Base-by-base conservation (phyloP, 2,888 invertebrate genomes). In the Frankliniella intonsa region DNA sequence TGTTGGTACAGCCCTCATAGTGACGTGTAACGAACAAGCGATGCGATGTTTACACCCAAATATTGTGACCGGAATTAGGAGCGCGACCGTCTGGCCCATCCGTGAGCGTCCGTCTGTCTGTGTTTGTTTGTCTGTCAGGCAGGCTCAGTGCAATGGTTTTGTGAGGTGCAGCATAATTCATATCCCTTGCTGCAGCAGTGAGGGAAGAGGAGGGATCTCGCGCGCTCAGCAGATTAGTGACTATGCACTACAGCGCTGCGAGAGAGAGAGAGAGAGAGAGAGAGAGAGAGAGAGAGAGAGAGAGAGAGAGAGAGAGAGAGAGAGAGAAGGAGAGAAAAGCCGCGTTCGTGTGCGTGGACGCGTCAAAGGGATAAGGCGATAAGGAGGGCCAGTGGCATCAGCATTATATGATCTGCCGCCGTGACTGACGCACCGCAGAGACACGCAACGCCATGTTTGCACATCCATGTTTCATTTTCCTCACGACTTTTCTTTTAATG, bases 1-100 rank as follows among this genome's bases (percentile, higher is more conserved):
- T 38, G 55, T 55, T 55, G 17, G 14, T 19, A 12, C 55, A 55
- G 55, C 5, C 55, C 14, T 55, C 55, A 55, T 38, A 38, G 38
- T 38, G 38, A 38, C 38, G 69, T 76, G 22, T 22, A 76, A 76
- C 69, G 69, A 76, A 76, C 25, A 76, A 12, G 69, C 38, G 38
- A 76, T 10, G 69, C 22, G 22, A 76, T 76, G 69, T 76, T 76
- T 76, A 76, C 69, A 76, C 25, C 69, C 69, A 76, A 76, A 76
- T 76, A 76, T 76, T 76, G 69, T 76, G 69, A 76, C 69, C 69
- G 69, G 69, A 76, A 76, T 76, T 76, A 76, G 69, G 22, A 25
- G 25, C 25, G 25, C 12, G 69, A 25, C 12, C 69, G 69, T 76
- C 9, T 76, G 69, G 25, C 62, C 12, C 62, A n/a, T 17, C 62